A percentile compares a stretch with the other conserved stretches of the same genome.
Evolutionary conservation across 2,113 vertebrate species (phyloP).

Genomic region (Dolichotis patagonum): DNA sequence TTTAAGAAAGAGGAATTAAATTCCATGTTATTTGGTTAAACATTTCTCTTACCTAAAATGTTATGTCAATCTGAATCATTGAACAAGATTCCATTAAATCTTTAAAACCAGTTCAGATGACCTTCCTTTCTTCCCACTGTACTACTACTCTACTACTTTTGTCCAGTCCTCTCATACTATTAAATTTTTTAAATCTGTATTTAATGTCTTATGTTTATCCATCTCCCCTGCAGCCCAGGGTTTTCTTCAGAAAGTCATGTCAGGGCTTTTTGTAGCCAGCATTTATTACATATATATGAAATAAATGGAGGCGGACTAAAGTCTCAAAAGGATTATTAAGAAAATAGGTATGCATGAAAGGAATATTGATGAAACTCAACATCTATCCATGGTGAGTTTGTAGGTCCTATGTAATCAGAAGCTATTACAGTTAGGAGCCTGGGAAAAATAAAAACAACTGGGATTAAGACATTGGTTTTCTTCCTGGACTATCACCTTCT

Average conservation of each 20-base stretch:
- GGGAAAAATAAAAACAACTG: conserved; percentile 18
- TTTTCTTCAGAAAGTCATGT: not conserved
- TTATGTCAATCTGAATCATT: not conserved
- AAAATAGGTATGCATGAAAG: not conserved
- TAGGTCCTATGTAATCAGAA: not conserved
- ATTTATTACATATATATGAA: not conserved
- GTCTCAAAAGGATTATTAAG: conserved; percentile 16
- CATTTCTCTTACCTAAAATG: conserved; percentile 23
- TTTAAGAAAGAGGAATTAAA: not conserved
- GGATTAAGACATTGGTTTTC: conserved; percentile 19
- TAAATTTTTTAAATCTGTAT: not conserved
- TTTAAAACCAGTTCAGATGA: not conserved
- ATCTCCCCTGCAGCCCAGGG: not conserved
- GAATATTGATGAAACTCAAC: not conserved
- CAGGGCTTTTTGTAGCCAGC: not conserved
- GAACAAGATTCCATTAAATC: not conserved
- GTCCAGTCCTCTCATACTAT: not conserved
- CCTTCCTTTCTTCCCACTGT: not conserved
- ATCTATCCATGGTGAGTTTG: not conserved
- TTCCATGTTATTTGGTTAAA: not conserved
- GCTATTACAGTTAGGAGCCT: not conserved
- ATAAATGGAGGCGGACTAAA: not conserved
- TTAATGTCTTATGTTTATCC: not conserved
- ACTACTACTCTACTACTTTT: not conserved
- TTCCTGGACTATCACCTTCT: conserved; percentile 63